phyloP scores from a whole-genome alignment of 2,797 vertebrate species.

The Emydoidea blandingii region DNA sequence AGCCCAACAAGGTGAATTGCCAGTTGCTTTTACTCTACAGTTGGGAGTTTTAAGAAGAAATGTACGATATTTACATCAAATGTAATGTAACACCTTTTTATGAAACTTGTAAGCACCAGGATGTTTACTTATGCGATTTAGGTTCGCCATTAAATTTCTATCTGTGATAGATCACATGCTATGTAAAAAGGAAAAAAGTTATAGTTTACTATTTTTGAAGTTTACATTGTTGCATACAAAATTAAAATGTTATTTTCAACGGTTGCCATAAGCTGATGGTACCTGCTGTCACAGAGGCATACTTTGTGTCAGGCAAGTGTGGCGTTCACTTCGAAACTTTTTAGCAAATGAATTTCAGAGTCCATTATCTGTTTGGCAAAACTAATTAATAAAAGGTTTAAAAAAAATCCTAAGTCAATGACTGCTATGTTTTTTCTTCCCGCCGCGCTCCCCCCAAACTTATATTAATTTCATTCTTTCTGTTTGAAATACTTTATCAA shows the following conservation, averaged over 20 bases:
- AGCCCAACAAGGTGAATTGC: constrained; percentile 63
- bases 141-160: constrained; percentile 85
- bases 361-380: constrained; percentile 84
- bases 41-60: constrained; percentile 74
- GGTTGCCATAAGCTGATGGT: constrained; percentile 80
- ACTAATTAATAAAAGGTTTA: constrained; percentile 83
- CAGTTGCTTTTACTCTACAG: constrained; percentile 80
- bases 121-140: constrained; percentile 81
- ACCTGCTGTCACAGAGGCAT: constrained; percentile 74
- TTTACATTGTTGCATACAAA: constrained; percentile 86
- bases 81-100: constrained; percentile 82
- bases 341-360: constrained; percentile 81
- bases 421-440: constrained; percentile 4
- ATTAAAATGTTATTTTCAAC: constrained; percentile 81
- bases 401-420: constrained; percentile 43
- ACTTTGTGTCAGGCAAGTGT: constrained; percentile 76
- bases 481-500: not conserved
- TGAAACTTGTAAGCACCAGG: constrained; percentile 81
- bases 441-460: not conserved
- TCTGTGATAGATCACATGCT: constrained; percentile 84
- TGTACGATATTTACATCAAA: constrained; percentile 76
- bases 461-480: not conserved
- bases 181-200: constrained; percentile 75
- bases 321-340: constrained; percentile 80
- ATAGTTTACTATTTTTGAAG: constrained; percentile 88